phyloP scores from a whole-genome alignment of 2,888 invertebrate genomes.

The Pseudanteris insignis region DNA sequence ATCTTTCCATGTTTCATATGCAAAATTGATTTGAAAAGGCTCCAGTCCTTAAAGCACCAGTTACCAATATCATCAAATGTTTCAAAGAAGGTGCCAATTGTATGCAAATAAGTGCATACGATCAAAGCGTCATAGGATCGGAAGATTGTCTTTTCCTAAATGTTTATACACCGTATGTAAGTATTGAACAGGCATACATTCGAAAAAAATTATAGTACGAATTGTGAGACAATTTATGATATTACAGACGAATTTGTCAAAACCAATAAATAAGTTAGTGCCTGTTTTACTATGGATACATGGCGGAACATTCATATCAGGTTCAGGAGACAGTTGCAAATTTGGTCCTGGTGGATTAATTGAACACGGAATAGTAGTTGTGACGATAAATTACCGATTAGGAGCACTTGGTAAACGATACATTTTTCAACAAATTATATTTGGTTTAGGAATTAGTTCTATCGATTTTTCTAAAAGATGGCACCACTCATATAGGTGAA shows the following conservation, averaged over 20 bases:
- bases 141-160: slow-evolving; percentile 27
- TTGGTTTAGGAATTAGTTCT: no score
- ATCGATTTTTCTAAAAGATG: no score
- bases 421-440: no score
- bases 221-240: no score
- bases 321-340: slow-evolving; percentile 29
- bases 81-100: slow-evolving; percentile 18
- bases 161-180: slow-evolving; percentile 14
- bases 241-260: slow-evolving; percentile 2
- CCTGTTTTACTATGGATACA: slow-evolving; percentile 51
- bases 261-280: neutral
- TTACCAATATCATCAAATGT: slow-evolving; percentile 2
- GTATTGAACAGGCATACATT: no score
- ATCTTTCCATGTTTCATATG: no score
- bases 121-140: slow-evolving; percentile 2
- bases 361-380: slow-evolving; percentile 49
- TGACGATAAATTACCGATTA: slow-evolving; percentile 51
- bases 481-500: no score
- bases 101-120: slow-evolving; percentile 3
- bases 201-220: no score
- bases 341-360: slow-evolving; percentile 51
- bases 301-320: slow-evolving; percentile 47
- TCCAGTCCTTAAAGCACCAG: slow-evolving; percentile 5
- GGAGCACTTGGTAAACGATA: slow-evolving; percentile 52
- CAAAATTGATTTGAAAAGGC: no score